A percentile compares a stretch with the other conserved stretches of the same genome.
Conservation (phyloP, 1,140 invertebrate genomes). For the Gyrodactylus salaris region DNA sequence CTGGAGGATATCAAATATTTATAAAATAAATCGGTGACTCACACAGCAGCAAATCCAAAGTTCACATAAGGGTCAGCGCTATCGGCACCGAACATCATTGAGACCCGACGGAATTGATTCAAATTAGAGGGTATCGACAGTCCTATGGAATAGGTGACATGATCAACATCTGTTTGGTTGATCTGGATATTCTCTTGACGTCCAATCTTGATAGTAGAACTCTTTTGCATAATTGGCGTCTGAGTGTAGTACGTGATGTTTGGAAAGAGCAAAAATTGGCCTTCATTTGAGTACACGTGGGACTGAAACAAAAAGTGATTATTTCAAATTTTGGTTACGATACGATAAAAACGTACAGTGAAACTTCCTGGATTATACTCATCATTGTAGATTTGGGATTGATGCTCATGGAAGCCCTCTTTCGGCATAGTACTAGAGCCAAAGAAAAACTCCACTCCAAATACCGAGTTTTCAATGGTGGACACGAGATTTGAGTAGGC, state of each 20-base stretch:
- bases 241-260: neutral
- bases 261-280: neutral
- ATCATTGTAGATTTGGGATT: neutral
- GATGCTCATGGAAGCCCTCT: neutral
- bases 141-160: neutral
- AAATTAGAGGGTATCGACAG: neutral
- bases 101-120: neutral
- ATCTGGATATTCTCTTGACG: neutral
- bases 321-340: neutral
- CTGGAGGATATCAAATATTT: too few species aligned
- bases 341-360: neutral
- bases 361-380: neutral
- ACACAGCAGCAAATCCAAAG: neutral
- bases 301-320: neutral
- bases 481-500: neutral
- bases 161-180: neutral
- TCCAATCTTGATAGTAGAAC: neutral
- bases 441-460: neutral
- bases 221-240: neutral
- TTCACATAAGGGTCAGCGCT: neutral
- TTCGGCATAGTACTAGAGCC: neutral
- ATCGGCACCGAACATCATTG: neutral
- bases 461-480: neutral
- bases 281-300: neutral
- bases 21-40: neutral